Evolutionary conservation across 2,797 vertebrate genomes (phyloP).

Genomic region (Squalus acanthias): DNA sequence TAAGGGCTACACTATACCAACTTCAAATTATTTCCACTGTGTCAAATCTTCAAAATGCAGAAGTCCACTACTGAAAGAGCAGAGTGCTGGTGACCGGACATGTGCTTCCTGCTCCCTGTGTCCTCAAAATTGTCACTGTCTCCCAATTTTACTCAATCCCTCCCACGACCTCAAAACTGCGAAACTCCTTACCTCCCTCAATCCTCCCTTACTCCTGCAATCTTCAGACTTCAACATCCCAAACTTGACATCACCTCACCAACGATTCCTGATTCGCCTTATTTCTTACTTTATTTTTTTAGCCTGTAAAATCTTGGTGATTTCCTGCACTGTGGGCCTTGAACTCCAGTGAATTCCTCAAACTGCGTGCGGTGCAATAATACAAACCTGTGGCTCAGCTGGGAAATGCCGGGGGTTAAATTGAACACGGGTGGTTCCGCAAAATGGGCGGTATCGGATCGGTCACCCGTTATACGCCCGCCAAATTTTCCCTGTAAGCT

Average conservation of each 20-base stretch:
- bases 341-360: not conserved
- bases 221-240: not conserved
- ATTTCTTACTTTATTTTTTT: not conserved
- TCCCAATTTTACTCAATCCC: not conserved
- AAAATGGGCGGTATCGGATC: not conserved
- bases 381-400: not conserved
- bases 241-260: not conserved
- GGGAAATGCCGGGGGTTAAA: not conserved
- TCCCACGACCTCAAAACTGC: not conserved
- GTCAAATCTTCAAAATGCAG: not conserved
- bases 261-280: not conserved
- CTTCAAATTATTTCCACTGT: not conserved
- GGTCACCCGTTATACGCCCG: not conserved
- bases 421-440: not conserved
- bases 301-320: not conserved
- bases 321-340: not conserved
- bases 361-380: not conserved
- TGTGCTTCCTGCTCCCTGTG: not conserved
- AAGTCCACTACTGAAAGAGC: not conserved
- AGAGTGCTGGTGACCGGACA: not conserved
- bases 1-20: not conserved
- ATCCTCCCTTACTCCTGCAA: too few species aligned
- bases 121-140: not conserved
- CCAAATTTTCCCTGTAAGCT: too few species aligned
- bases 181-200: not conserved